Evolutionary conservation across 2,888 invertebrate species (phyloP).

Genomic region (Protonemura montana): DNA sequence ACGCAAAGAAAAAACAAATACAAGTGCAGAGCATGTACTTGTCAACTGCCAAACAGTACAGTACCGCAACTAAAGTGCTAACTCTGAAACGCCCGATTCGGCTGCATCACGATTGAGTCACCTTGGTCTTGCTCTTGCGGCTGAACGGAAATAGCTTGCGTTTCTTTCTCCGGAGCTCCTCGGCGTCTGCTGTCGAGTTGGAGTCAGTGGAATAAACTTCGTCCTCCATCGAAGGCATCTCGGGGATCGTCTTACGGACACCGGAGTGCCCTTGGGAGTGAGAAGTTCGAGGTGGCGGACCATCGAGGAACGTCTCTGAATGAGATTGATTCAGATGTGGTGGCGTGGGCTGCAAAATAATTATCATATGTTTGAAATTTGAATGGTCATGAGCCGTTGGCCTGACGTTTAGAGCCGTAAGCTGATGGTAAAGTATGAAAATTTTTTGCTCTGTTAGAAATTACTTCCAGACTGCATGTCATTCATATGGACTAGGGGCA

Average conservation of each 20-base stretch:
- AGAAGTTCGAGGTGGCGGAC: slow-evolving; percentile 44
- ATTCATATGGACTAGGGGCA: too few species aligned
- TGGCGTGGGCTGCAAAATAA: slow-evolving; percentile 40
- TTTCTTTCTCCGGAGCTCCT: slow-evolving; percentile 49
- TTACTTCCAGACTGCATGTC: too few species aligned
- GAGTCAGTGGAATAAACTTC: slow-evolving; percentile 75
- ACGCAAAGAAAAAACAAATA: not conserved
- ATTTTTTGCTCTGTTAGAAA: too few species aligned
- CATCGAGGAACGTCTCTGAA: slow-evolving; percentile 62
- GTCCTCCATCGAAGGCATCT: slow-evolving; percentile 65
- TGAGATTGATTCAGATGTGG: slow-evolving; percentile 63
- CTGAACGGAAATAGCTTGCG: slow-evolving; percentile 49
- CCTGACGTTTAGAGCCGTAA: too few species aligned
- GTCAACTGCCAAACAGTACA: not conserved
- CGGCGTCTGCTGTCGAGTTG: slow-evolving; percentile 61
- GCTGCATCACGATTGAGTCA: slow-evolving; percentile 45
- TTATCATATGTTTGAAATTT: too few species aligned
- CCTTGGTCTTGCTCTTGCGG: slow-evolving; percentile 47
- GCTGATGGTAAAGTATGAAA: too few species aligned
- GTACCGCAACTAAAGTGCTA: not conserved
- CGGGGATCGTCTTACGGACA: not conserved
- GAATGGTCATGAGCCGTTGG: too few species aligned
- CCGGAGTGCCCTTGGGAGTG: slow-evolving; percentile 52
- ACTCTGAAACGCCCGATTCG: too few species aligned
- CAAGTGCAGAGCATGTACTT: not conserved